Conservation (phyloP, 53 echinoderm and acorn worm genomes). For the Glandiceps talaboti region DNA sequence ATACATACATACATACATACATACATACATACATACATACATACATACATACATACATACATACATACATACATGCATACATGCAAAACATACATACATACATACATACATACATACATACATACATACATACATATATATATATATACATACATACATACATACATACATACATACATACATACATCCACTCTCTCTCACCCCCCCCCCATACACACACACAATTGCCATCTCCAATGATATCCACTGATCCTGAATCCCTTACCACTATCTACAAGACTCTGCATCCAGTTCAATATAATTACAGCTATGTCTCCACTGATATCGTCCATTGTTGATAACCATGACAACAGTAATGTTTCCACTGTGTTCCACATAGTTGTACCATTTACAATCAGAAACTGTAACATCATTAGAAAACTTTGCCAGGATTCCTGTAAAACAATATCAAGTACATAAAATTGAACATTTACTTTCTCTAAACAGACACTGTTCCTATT, state of each 20-base stretch:
- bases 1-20: too few relatives aligned
- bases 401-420: neutral
- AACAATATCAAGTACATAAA: too few relatives aligned
- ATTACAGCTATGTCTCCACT: neutral
- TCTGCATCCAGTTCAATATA: neutral
- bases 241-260: neutral
- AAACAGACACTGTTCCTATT: too few relatives aligned
- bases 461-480: too few relatives aligned
- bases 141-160: neutral
- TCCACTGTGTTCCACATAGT: neutral
- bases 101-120: too few relatives aligned
- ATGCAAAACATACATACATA: too few relatives aligned
- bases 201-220: neutral
- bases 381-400: neutral
- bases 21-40: too few relatives aligned
- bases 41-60: too few relatives aligned
- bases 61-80: too few relatives aligned
- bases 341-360: neutral
- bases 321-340: neutral
- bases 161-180: neutral
- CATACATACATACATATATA: too few relatives aligned
- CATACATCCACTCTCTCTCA: neutral
- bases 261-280: neutral
- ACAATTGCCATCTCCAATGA: neutral
- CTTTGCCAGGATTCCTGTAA: neutral